Conservation (phyloP, 2,797 vertebrate species). For the Hypotaenidia okinawae region DNA sequence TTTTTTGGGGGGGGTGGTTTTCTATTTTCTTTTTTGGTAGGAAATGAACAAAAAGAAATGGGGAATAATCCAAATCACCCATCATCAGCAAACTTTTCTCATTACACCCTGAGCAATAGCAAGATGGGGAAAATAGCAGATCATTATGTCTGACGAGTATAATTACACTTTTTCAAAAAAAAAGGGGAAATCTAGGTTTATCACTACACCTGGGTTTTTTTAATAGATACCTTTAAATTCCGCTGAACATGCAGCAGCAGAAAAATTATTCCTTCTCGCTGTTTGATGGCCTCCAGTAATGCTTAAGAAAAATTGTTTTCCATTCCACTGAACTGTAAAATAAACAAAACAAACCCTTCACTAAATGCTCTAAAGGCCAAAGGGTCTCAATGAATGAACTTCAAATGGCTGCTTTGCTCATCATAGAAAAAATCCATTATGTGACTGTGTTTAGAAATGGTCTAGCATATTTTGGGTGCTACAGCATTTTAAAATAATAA, state of each 20-base stretch:
- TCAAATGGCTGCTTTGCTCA: constrained; percentile 68
- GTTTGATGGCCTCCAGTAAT: constrained; percentile 66
- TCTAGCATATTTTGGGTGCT: constrained; percentile 47
- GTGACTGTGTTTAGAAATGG: constrained; percentile 59
- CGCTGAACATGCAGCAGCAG: constrained; percentile 48
- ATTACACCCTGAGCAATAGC: constrained; percentile 19
- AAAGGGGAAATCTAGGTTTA: constrained; percentile 24
- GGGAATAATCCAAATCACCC: constrained; percentile 20
- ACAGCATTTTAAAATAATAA: constrained; percentile 69
- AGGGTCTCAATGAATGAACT: constrained; percentile 70
- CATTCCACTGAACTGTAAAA: constrained; percentile 76
- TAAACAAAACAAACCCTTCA: constrained; percentile 75
- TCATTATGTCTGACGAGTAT: constrained; percentile 59
- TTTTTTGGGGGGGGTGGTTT: background rate
- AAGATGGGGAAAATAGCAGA: constrained; percentile 38
- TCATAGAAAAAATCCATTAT: constrained; percentile 69
- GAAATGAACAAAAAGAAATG: constrained; percentile 25
- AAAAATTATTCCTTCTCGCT: constrained; percentile 59
- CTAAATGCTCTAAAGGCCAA: constrained; percentile 74
- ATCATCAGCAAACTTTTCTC: constrained; percentile 36
- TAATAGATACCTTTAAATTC: constrained; percentile 64
- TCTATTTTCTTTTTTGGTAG: constrained; percentile 7
- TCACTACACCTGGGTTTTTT: constrained; percentile 14
- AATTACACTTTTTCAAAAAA: constrained; percentile 53
- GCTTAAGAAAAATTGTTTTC: constrained; percentile 75